A percentile compares a stretch with the other conserved stretches of the same genome.
phyloP scores from a whole-genome alignment of 1,140 invertebrate species.

The Drosophila pseudoobscura region DNA sequence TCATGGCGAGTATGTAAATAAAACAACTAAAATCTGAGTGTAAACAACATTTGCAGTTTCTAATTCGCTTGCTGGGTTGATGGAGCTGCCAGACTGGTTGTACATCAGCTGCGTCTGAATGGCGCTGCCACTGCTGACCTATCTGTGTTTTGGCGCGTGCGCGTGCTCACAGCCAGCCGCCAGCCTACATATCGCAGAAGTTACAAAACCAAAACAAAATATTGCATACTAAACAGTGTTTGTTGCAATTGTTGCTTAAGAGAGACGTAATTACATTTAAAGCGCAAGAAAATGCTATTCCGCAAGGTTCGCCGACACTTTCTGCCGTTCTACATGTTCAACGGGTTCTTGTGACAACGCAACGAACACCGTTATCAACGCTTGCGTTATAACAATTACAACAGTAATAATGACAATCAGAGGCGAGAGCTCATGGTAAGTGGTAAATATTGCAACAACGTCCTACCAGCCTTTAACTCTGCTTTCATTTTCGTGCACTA shows the following conservation, averaged over 20 bases:
- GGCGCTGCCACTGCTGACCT: not conserved
- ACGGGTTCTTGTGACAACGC: slow-evolving; percentile 75
- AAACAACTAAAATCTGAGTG: slow-evolving; percentile 1
- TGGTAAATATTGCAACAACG: slow-evolving; percentile 3
- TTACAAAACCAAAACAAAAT: slow-evolving; percentile 45
- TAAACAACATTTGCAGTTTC: slow-evolving; percentile 78
- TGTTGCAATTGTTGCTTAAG: slow-evolving; percentile 1
- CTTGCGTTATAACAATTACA: slow-evolving; percentile 67
- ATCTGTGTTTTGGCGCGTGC: too few relatives aligned
- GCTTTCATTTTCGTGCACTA: not conserved
- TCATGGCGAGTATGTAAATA: slow-evolving; percentile 84
- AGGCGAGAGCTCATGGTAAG: slow-evolving; percentile 60
- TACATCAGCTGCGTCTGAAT: slow-evolving; percentile 9
- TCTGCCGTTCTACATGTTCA: slow-evolving; percentile 72
- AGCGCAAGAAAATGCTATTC: slow-evolving; percentile 58
- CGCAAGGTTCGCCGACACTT: slow-evolving; percentile 72
- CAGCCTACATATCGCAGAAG: not conserved
- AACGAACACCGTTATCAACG: slow-evolving; percentile 71
- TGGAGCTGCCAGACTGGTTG: slow-evolving; percentile 8
- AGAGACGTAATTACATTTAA: not conserved
- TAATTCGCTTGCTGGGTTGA: not conserved
- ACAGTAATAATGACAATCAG: slow-evolving; percentile 29
- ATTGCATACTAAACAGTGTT: not conserved
- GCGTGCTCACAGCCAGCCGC: not conserved
- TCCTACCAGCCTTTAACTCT: not conserved